phyloP scores from a whole-genome alignment of 2,113 vertebrate genomes.

The Ammospiza caudacuta region DNA sequence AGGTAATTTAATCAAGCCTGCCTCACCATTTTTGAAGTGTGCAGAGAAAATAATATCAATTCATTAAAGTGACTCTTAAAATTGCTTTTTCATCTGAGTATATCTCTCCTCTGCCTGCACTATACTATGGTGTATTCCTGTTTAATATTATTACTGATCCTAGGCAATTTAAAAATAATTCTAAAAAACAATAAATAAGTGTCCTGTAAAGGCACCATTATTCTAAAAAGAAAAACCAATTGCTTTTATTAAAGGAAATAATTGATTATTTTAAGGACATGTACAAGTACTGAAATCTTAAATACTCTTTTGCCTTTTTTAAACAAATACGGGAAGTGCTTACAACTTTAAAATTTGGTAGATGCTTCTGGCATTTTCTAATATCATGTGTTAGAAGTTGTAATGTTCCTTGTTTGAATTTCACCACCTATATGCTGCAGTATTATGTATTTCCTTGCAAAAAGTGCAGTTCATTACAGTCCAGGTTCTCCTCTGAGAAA shows the following conservation, averaged over 20 bases:
- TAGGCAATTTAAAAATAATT: neutral
- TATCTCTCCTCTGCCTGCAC: neutral
- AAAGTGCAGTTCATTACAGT: neutral
- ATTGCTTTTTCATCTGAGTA: neutral
- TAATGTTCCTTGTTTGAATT: neutral
- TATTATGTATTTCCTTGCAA: neutral
- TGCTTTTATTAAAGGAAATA: conserved; percentile 12
- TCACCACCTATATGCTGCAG: neutral
- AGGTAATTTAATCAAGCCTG: conserved; percentile 49
- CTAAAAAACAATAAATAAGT: neutral
- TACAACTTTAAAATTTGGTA: neutral
- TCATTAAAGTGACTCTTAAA: conserved; percentile 18
- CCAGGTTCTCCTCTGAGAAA: neutral
- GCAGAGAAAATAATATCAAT: conserved; percentile 25
- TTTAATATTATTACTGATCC: neutral
- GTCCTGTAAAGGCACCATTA: neutral
- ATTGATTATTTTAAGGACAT: neutral
- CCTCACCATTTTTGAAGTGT: conserved; percentile 1
- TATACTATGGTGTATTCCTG: neutral
- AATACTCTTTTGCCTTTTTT: neutral
- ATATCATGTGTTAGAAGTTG: neutral
- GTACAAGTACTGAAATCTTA: conserved; percentile 3
- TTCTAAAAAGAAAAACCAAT: neutral
- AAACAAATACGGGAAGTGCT: neutral
- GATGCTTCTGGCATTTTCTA: neutral